Conservation (phyloP, 2,888 invertebrate species). For the Aphodius sticticus region DNA sequence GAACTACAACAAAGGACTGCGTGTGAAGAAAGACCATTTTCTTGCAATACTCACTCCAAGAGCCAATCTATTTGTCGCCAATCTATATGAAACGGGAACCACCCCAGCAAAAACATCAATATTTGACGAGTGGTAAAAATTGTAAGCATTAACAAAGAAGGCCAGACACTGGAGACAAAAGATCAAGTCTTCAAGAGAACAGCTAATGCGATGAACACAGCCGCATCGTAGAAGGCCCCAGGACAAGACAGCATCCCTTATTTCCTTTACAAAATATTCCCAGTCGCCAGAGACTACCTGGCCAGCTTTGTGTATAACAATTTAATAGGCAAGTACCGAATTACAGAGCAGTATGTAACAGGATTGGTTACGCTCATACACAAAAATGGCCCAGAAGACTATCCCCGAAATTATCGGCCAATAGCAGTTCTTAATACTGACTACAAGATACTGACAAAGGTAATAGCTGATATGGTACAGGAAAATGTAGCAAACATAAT, state of each 20-base stretch:
- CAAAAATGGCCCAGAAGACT: constrained; percentile 16
- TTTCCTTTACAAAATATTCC: constrained; percentile 8
- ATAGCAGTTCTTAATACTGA: constrained; percentile 31
- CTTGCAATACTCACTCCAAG: background rate
- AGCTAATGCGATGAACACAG: background rate
- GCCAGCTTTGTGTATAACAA: background rate
- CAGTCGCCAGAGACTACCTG: constrained; percentile 26
- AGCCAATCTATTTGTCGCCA: background rate
- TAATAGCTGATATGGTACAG: constrained; percentile 13
- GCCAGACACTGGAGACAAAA: too few species aligned
- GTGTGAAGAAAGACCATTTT: background rate
- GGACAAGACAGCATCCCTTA: background rate
- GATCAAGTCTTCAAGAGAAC: too few species aligned
- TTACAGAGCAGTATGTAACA: constrained; percentile 17
- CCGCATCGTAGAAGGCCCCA: background rate
- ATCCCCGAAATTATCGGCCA: constrained; percentile 30
- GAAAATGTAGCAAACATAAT: background rate
- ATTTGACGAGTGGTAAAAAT: too few species aligned
- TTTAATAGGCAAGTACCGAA: constrained; percentile 22
- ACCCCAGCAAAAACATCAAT: background rate
- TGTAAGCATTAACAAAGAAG: too few species aligned
- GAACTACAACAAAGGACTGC: background rate
- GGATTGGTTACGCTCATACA: constrained; percentile 22
- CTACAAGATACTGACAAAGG: constrained; percentile 35
- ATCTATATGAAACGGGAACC: background rate